A percentile compares a stretch with the other conserved stretches of the same genome.
phyloP scores from a whole-genome alignment of 2,888 invertebrate species.

The Atherix ibis region DNA sequence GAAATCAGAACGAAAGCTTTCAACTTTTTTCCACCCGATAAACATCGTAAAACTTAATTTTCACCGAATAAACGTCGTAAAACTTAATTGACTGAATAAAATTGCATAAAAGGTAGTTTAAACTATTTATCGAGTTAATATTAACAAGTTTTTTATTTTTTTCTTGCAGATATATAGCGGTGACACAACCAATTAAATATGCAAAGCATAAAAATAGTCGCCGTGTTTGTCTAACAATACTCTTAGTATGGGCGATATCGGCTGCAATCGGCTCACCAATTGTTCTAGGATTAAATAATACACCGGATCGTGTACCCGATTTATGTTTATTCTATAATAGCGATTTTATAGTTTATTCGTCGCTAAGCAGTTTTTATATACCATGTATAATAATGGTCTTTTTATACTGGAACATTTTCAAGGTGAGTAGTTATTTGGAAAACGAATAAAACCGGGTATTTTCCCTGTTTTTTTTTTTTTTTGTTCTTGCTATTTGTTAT shows the following conservation, averaged over 20 bases:
- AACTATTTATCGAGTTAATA: too few species aligned
- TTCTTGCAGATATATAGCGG: constrained; percentile 85
- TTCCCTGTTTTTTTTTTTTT: neutral
- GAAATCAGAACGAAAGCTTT: too few species aligned
- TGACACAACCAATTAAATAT: constrained; percentile 97
- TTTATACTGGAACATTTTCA: constrained; percentile 94
- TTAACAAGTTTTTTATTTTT: too few species aligned
- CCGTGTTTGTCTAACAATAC: constrained; percentile 87
- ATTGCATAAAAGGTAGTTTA: too few species aligned
- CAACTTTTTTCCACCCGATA: too few species aligned
- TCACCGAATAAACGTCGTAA: too few species aligned
- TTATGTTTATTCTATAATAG: constrained; percentile 95
- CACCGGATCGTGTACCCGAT: constrained; percentile 65
- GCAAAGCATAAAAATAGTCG: constrained; percentile 95
- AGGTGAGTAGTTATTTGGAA: constrained; percentile 42
- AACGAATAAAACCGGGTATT: too few species aligned
- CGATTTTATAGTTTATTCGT: constrained; percentile 95
- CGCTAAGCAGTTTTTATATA: constrained; percentile 95
- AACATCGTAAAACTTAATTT: too few species aligned
- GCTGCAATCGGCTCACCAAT: constrained; percentile 93
- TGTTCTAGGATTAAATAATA: constrained; percentile 88
- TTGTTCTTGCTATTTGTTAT: neutral
- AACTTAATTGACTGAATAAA: too few species aligned
- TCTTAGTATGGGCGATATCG: constrained; percentile 89
- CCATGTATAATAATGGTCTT: constrained; percentile 98